Base-by-base conservation (phyloP, 2,888 invertebrate genomes). In the Orthonychiurus folsomi region DNA sequence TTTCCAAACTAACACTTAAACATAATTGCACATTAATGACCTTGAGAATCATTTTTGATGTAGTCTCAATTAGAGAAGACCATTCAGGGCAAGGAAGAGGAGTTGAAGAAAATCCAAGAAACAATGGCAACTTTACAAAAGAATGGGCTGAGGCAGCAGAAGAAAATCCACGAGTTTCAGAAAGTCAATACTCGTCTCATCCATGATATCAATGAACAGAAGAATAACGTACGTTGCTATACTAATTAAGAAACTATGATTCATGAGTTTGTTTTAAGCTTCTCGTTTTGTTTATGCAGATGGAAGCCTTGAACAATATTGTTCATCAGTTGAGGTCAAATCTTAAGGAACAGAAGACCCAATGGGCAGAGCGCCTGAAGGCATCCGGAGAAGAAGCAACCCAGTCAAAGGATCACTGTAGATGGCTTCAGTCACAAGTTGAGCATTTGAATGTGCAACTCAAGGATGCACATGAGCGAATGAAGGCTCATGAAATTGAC, bases 381-480 rank as follows among this genome's bases (percentile, higher is more conserved):
- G 37, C 55, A 9, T 48, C 56, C 5, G 26, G 18, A 1, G 61
- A 62, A 23, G 71, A 71, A 59, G 64, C 61, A 12, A 24, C 60
- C 12, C 63, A 66, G 48, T 61, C 63, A 9, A 69, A 67, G 50
- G 67, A 69, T 12, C 68, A 69, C 25, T 69, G 67, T 28, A 60
- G 54, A 57, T 71, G 69, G 69, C 62, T 69, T 18, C 66, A 69
- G 48, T 27, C 57, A 12, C 71, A 71, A 62, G 54, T 71, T 28
- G 69, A 71, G 3, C 63, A 66, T 24, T 59, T 71, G 24, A 71
- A 69, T 56, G 20, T n/a, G 21, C 71, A 71, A 59, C 48, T 71
- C 23, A 50, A 37, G 12, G 67, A 69, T n/a, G 64, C 67, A 5
- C 71, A 69, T 48, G 67, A 69, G 9, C 47, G 65, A 18, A 62